These are phyloP conservation scores for Metallyticus violacea DNA, from an alignment of 2,888 invertebrate species.

Conservation along the genomic window DNA sequence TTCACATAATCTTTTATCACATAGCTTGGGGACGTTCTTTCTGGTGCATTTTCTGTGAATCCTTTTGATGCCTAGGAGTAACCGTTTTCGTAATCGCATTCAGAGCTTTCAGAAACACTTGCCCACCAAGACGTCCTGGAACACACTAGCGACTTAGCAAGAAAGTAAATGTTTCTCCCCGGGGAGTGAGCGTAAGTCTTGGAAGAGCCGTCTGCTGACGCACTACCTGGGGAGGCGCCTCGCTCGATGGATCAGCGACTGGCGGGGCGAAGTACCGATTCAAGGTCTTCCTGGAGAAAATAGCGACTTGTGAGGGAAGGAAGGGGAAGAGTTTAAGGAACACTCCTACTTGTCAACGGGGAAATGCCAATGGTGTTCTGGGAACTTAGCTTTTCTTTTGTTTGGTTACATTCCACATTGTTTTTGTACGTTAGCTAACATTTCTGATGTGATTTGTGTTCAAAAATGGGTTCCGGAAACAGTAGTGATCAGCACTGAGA, in stretches of 20 bases:
- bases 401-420: neutral
- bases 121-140: neutral
- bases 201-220: conserved; percentile 17
- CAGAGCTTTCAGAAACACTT: too few relatives aligned
- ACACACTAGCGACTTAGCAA: neutral
- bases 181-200: neutral
- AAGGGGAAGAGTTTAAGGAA: neutral
- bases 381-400: neutral
- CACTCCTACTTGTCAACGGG: neutral
- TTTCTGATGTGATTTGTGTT: neutral
- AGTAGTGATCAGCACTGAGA: too few relatives aligned
- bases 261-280: conserved; percentile 27
- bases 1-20: too few relatives aligned
- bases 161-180: neutral
- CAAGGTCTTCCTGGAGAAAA: conserved; percentile 22
- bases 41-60: too few relatives aligned
- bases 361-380: conserved; percentile 10
- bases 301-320: neutral
- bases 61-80: too few relatives aligned
- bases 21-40: too few relatives aligned
- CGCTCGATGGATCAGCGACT: conserved; percentile 10
- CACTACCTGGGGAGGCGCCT: conserved; percentile 21
- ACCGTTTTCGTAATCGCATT: too few relatives aligned
- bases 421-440: neutral
- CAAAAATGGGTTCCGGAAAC: too few relatives aligned